Evolutionary conservation across 2,113 vertebrate species (phyloP).

Genomic region (Rhombomys opimus): DNA sequence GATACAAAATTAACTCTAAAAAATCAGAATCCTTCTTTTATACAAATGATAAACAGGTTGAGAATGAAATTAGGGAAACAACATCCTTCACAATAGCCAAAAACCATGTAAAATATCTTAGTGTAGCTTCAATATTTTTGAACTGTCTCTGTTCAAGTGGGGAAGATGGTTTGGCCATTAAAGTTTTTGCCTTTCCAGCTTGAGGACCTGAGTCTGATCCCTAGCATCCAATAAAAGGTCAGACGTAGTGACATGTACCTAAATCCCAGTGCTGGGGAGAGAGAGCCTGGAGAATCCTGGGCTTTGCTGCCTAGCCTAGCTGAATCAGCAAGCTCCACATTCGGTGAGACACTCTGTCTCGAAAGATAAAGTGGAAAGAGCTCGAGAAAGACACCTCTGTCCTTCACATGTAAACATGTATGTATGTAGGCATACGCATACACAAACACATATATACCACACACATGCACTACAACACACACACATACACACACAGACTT

Average conservation of each 20-base stretch:
- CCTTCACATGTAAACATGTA: not conserved
- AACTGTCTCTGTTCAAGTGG: not conserved
- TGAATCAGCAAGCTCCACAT: not conserved
- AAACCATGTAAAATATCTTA: no score
- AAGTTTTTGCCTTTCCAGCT: not conserved
- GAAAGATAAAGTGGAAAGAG: not conserved
- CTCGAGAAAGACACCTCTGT: not conserved
- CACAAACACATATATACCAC: not conserved
- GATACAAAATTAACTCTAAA: no score
- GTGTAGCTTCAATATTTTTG: not conserved
- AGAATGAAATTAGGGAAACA: no score
- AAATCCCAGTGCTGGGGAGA: not conserved
- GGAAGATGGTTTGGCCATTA: no score
- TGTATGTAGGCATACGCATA: not conserved
- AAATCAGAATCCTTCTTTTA: no score
- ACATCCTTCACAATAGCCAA: no score
- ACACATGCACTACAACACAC: not conserved
- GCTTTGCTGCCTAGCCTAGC: no score
- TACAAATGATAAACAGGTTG: no score
- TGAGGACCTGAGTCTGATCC: not conserved
- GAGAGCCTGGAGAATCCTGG: not conserved
- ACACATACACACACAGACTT: not conserved
- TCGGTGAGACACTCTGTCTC: not conserved
- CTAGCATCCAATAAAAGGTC: no score
- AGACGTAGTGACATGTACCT: not conserved